Evolutionary conservation across 2,797 vertebrate species (phyloP).

Genomic region (Carduelis carduelis): DNA sequence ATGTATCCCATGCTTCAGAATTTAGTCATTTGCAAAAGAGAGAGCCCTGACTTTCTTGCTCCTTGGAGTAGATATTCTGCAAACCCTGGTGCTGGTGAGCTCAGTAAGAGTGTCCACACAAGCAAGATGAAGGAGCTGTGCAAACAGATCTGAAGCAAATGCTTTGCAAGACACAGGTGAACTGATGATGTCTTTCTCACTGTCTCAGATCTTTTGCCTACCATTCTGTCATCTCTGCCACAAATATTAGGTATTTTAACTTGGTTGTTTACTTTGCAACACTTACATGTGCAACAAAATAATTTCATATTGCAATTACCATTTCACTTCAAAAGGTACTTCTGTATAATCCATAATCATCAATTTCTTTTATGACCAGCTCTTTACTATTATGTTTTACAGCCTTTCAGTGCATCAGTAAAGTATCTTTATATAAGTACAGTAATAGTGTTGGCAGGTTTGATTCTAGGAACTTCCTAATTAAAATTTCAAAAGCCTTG

Average conservation of each 20-base stretch:
- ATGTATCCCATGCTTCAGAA: background rate
- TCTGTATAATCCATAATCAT: constrained; percentile 28
- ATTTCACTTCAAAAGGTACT: constrained; percentile 13
- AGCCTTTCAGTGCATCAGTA: background rate
- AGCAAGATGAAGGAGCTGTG: background rate
- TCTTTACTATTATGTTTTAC: constrained; percentile 10
- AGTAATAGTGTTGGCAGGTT: background rate
- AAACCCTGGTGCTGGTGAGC: background rate
- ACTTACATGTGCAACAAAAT: background rate
- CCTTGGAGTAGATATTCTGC: background rate
- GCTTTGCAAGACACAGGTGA: background rate
- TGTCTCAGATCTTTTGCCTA: background rate
- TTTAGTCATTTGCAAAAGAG: background rate
- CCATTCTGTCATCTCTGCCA: background rate
- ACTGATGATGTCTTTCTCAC: background rate
- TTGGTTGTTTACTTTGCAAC: background rate
- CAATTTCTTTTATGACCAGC: constrained; percentile 20
- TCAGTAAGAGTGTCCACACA: background rate
- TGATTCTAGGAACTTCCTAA: background rate
- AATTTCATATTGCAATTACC: background rate
- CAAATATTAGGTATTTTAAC: background rate
- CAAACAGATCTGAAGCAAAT: background rate
- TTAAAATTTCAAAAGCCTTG: background rate
- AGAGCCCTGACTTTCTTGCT: background rate
- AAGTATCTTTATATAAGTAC: background rate